Percentiles rank a stretch among this genome's conserved stretches.
These are phyloP conservation scores for Coluber constrictor DNA, from an alignment of 2,797 vertebrate species.

Conservation along the genomic window DNA sequence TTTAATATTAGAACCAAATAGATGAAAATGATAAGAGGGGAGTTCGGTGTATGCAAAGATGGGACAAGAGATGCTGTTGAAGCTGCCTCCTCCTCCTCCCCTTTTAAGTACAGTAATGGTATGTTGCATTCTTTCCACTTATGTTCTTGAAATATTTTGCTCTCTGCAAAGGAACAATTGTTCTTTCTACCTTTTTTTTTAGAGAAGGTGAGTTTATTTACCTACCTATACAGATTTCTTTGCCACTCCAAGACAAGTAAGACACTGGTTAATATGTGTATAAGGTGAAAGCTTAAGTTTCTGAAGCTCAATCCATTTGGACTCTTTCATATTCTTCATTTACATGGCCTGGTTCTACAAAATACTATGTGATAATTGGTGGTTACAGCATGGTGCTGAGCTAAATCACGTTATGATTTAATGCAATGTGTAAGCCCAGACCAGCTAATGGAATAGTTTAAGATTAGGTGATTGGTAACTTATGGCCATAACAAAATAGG, in stretches of 20 bases:
- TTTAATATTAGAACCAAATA: neutral
- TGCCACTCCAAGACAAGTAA: neutral
- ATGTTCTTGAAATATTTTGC: neutral
- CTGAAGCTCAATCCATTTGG: neutral
- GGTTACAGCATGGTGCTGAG: neutral
- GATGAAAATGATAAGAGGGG: neutral
- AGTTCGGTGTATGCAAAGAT: neutral
- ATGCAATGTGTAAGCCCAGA: neutral
- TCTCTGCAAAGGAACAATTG: neutral
- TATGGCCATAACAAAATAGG: neutral
- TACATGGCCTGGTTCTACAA: neutral
- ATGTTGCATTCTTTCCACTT: neutral
- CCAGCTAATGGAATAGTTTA: neutral
- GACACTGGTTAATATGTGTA: neutral
- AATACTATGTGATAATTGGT: neutral
- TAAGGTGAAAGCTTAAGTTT: neutral
- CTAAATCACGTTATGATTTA: neutral
- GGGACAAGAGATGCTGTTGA: neutral
- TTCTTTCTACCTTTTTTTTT: neutral
- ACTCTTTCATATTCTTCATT: neutral
- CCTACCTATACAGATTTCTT: neutral
- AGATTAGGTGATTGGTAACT: neutral
- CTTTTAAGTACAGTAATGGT: neutral
- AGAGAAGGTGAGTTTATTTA: neutral
- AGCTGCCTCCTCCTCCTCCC: neutral